A percentile compares a stretch with the other conserved stretches of the same genome.
These are phyloP conservation scores for Pachymerium ferrugineum DNA, from an alignment of 2,888 invertebrate species.

Conservation along the genomic window DNA sequence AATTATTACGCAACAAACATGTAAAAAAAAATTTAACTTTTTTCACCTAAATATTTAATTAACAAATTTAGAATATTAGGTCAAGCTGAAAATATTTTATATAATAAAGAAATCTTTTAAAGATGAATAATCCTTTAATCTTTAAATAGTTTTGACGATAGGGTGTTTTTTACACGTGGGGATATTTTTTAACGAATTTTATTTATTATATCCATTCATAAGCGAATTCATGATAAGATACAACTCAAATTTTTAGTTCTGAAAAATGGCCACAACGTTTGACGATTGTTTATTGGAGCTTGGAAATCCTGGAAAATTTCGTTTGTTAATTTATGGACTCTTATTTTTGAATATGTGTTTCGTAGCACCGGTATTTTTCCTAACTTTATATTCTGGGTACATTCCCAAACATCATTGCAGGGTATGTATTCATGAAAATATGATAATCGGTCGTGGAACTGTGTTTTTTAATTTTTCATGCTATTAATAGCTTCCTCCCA, in stretches of 20 bases:
- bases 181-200: too few relatives aligned
- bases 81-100: neutral
- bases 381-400: neutral
- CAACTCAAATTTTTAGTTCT: neutral
- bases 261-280: neutral
- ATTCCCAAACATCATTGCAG: conserved; percentile 1
- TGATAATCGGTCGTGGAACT: neutral
- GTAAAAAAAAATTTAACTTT: neutral
- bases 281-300: conserved; percentile 7
- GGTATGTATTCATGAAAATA: neutral
- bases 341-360: neutral
- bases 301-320: conserved; percentile 21
- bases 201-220: too few relatives aligned
- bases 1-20: too few relatives aligned
- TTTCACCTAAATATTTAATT: neutral
- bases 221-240: neutral
- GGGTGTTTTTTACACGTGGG: too few relatives aligned
- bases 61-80: too few relatives aligned
- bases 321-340: conserved; percentile 8
- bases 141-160: neutral
- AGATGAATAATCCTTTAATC: too few relatives aligned
- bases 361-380: neutral
- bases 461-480: neutral
- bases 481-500: neutral
- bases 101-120: neutral